Evolutionary conservation across 2,888 invertebrate species (phyloP), one percentile per base, ranked within the genome.

Genomic region (Corythucha ciliata): DNA sequence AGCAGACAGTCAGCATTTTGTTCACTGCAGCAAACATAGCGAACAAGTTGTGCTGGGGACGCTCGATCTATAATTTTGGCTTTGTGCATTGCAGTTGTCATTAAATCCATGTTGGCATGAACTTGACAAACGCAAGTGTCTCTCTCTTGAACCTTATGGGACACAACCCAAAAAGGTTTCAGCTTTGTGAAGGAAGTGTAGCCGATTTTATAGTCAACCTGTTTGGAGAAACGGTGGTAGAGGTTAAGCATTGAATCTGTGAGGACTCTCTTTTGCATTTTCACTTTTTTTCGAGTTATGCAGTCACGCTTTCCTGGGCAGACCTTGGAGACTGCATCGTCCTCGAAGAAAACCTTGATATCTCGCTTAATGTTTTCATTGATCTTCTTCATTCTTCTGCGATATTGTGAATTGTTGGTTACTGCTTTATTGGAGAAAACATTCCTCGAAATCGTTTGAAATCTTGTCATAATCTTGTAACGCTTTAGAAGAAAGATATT

Each of bases 381-480:
- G 20, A 49, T 2, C 8, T 45, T 14, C 26, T 14, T 44, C 18
- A 29, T 33, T 20, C 41, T 46, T 22, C 20, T 49, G 3, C 14
- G 8, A 8, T 14, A n/a, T 18, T 36, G 37, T 14, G 37, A 36
- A 24, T 47, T 47, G 36, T 47, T 47, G 12, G 39, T 47, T 2
- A 22, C 39, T 16, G 6, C 22, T 37, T 36, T 2, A 22, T 36
- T 47, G 12, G 21, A 39, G 14, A 44, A 48, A 39, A 48, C 25
- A n/a, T 47, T 41, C 4, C 22, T 47, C 3, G 47, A 41, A 25
- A 41, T 47, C 77, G n/a, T n/a, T n/a, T n/a, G n/a, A n/a, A n/a
- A n/a, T n/a, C n/a, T n/a, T n/a, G n/a, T n/a, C n/a, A n/a, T n/a
- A n/a, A n/a, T n/a, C n/a, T n/a, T n/a, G n/a, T n/a, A n/a, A n/a